Conservation (phyloP, 2,888 invertebrate genomes). For the Hydroisotoma schaefferi region DNA sequence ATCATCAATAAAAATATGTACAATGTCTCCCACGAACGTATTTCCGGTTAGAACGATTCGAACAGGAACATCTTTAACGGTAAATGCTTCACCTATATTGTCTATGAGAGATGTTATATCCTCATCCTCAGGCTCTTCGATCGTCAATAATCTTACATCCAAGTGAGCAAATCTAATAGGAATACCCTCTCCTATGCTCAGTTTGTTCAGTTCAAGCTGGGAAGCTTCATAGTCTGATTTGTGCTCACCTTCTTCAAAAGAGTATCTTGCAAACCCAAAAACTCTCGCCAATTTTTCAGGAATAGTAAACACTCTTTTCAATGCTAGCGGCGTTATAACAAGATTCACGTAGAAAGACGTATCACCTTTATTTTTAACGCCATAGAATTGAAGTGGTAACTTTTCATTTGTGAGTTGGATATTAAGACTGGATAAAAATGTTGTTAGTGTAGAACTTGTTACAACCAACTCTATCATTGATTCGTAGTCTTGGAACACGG, state of each 20-base stretch:
- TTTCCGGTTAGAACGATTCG: not conserved
- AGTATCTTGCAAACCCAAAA: not conserved
- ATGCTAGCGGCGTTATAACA: not conserved
- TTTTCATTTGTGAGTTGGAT: not conserved
- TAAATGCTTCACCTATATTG: not conserved
- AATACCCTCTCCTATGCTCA: not conserved
- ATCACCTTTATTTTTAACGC: not conserved
- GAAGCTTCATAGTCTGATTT: not conserved
- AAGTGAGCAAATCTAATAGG: not conserved
- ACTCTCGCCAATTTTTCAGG: not conserved
- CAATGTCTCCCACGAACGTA: not conserved
- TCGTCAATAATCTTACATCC: not conserved
- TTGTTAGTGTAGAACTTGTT: not conserved
- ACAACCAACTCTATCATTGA: not conserved
- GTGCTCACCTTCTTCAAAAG: not conserved
- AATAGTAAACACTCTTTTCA: not conserved
- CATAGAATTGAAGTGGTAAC: not conserved
- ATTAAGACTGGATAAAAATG: not conserved
- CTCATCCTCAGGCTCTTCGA: not conserved
- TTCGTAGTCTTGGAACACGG: not conserved
- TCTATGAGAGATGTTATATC: not conserved
- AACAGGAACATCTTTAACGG: not conserved
- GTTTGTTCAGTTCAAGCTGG: not conserved
- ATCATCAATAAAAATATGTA: not conserved
- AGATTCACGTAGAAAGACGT: not conserved